Base-by-base conservation (phyloP, 2,113 vertebrate species). In the Neoarius graeffei region DNA sequence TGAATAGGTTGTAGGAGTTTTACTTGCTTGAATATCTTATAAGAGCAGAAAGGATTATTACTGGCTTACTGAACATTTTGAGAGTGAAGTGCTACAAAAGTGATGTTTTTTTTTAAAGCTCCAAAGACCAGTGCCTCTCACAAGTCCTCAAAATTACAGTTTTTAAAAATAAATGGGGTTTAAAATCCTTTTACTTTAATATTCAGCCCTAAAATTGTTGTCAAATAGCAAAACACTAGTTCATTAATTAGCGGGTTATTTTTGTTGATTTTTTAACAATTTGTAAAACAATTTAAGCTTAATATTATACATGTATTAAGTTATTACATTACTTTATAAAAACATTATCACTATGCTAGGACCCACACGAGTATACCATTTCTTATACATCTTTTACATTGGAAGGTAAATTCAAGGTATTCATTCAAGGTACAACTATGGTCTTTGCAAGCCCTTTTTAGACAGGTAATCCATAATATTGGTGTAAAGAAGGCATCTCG, bases 41-140 rank as follows among this genome's bases (percentile, higher is more conserved):
- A 56, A 80, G n/a, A 80, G 52, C 76, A 80, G 50, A 5, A 80
- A 27, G 76, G n/a, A 80, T 80, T 80, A 80, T 57, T n/a, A 56
- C 11, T 15, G 76, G 76, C 52, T 56, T 30, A 56, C 52, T 56
- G 52, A 56, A 80, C 76, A 80, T 80, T 56, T 80, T 15, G 56
- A 80, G 52, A 56, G 13, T 56, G 27, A 77, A 77, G 50, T 54
- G 52, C 13, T 30, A 57, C 48, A 56, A 56, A 80, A n/a, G 50
- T 17, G 25, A 56, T 56, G 71, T 7, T 76, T 76, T 76, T 76
- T 76, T 50, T 80, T 30, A 1, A 57, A 17, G 52, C 25, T 30
- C 52, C 76, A 79, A 54, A 79, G 13, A 17, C 1, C 11, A 14
- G 4, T 52, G 48, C 74, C 20, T n/a, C 74, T n/a, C 9, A 52